Evolutionary conservation across 2,888 invertebrate species (phyloP).

Genomic region (Lithosia quadra): DNA sequence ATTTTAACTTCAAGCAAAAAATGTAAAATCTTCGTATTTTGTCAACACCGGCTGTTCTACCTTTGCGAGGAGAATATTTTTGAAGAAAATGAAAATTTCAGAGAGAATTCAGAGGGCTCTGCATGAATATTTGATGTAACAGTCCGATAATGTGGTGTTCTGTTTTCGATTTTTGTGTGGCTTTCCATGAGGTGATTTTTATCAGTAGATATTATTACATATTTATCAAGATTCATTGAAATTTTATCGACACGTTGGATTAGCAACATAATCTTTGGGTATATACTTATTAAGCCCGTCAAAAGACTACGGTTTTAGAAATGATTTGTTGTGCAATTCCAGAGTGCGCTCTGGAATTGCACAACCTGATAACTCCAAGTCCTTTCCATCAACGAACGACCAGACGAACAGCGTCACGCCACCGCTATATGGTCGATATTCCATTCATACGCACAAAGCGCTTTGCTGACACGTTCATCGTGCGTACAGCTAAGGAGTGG

Average conservation of each 20-base stretch:
- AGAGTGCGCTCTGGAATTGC: too few relatives aligned
- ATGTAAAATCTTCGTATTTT: conserved; percentile 37
- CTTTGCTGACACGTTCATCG: too few relatives aligned
- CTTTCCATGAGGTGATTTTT: conserved; percentile 13
- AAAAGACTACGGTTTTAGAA: too few relatives aligned
- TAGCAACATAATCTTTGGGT: neutral
- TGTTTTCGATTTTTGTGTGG: conserved; percentile 26
- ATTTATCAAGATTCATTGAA: neutral
- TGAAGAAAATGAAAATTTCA: conserved; percentile 56
- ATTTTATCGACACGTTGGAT: neutral
- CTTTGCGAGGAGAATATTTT: conserved; percentile 50
- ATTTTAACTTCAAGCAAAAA: conserved; percentile 7
- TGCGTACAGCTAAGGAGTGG: too few relatives aligned
- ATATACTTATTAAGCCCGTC: neutral
- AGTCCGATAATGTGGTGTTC: conserved; percentile 48
- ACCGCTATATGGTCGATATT: too few relatives aligned
- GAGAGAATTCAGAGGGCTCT: conserved; percentile 42
- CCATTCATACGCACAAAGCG: too few relatives aligned
- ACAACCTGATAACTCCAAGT: too few relatives aligned
- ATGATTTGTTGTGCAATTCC: too few relatives aligned
- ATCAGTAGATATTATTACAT: neutral
- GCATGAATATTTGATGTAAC: conserved; percentile 59
- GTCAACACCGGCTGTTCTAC: conserved; percentile 57
- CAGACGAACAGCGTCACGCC: too few relatives aligned
- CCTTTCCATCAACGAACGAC: too few relatives aligned